These are phyloP conservation scores for Cheilosia soror DNA, from an alignment of 2,888 invertebrate genomes.

Conservation along the genomic window DNA sequence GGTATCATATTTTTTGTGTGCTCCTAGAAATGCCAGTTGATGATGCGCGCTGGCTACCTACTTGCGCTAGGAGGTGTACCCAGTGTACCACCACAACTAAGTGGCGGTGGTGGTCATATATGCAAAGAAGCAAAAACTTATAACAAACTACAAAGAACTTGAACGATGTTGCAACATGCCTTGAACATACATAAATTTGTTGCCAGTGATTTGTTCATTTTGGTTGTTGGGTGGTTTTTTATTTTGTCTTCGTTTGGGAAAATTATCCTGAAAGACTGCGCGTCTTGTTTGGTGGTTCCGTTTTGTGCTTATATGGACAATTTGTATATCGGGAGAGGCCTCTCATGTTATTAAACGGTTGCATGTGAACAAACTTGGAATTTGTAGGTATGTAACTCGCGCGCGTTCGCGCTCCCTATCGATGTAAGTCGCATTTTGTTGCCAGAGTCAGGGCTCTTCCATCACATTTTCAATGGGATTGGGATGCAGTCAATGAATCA, in stretches of 20 bases:
- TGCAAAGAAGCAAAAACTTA: constrained; percentile 48
- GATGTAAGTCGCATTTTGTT: background rate
- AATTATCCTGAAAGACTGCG: constrained; percentile 49
- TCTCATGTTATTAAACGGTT: constrained; percentile 62
- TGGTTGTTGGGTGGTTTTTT: constrained; percentile 26
- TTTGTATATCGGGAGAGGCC: constrained; percentile 38
- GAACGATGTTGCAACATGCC: constrained; percentile 70
- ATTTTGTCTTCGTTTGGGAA: constrained; percentile 12
- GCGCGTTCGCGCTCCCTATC: background rate
- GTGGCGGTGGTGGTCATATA: constrained; percentile 31
- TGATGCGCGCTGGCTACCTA: constrained; percentile 50
- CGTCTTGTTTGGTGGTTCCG: constrained; percentile 48
- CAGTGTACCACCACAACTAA: constrained; percentile 14
- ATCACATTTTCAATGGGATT: constrained; percentile 36
- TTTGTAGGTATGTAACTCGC: constrained; percentile 47
- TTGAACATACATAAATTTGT: constrained; percentile 75
- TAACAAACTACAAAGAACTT: constrained; percentile 54
- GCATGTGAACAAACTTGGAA: constrained; percentile 64
- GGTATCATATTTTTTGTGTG: constrained; percentile 20
- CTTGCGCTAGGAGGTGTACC: constrained; percentile 35
- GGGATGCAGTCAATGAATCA: constrained; percentile 67
- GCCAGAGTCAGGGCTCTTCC: background rate
- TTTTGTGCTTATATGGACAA: constrained; percentile 60
- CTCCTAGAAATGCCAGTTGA: constrained; percentile 48
- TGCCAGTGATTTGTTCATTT: constrained; percentile 72